Base-by-base conservation (phyloP, 2,113 vertebrate genomes). In the Aptenodytes patagonicus region DNA sequence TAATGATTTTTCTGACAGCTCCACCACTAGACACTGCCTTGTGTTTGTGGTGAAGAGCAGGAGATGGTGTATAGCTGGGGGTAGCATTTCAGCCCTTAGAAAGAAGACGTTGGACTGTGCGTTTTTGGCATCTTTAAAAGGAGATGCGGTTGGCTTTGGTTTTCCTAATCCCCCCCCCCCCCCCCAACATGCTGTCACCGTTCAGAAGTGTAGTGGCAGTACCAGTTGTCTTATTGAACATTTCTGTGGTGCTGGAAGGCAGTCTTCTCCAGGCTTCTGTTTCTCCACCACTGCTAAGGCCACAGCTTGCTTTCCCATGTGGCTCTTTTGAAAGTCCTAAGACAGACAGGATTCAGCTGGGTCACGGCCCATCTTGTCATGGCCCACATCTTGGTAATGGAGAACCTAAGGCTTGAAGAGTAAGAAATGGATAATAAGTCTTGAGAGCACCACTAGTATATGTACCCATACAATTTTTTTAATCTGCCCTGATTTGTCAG, bases 111-210 rank as follows among this genome's bases (percentile, higher is more conserved):
- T 24, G 40, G 11, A 17, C 17, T 60, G 21, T 65, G 13, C 13
- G 13, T 20, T 91, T 95, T 17, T 34, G 28, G 5, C 10, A 11
- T 65, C 24, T 87, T 72, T 68, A 19, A 83, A 90, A 69, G 40
- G 7, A 76, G 6, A 46, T 65, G 47, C 29, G 60, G 7, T 61
- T 88, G 24, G 26, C 16, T 19, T 84, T 91, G 8, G 11, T 76
- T 78, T 71, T 75, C 42, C 11, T 66, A 42, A n/a, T 80, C 7
- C 6, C 42, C 38, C 38, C 38, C 38, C 9, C 38, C 38, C 7
- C 3, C 1, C 1, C 9, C 4, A 3, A 5, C 10, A 15, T 31
- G 1, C 26, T 65, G 24, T 60, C 4, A 7, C 5, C 8, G 64
- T 79, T 83, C 61, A 52, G 62, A 70, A 86, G 32, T 0, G 0